Base-by-base conservation (phyloP, 1,140 invertebrate genomes). In the Coelopa frigida region DNA sequence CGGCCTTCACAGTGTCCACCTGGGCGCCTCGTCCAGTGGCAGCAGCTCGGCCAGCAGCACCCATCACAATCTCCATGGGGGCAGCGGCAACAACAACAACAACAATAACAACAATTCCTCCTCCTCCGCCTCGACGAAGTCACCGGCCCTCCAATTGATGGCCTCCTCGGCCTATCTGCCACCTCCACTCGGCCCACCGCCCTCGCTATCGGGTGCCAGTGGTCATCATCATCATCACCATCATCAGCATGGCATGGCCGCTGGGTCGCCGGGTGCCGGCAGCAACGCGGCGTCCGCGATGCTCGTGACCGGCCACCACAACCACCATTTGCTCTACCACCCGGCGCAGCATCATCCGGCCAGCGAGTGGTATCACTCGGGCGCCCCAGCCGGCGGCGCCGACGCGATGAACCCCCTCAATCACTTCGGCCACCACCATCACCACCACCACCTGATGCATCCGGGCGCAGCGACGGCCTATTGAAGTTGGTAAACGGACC, bases 381-480 rank as follows among this genome's bases (percentile, higher is more conserved):
- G 52, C 70, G 76, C 41, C 66, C 78, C 55, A 56, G 81, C 51
- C 8, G 55, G 51, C 73, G 73, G 58, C 75, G 83, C 59, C 80
- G 82, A 82, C 78, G 83, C 64, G 72, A 70, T 82, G 49, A 74
- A 77, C 51, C 64, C 72, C 56, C 54, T 76, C 55, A 71, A 75
- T 53, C 73, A 75, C 48, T 72, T 75, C 44, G 67, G 70, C 2
- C 78, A 78, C 58, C 68, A 70, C 52, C 67, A 70, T 49, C 68
- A 72, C 51, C 68, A 71, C 53, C 68, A 70, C 39, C 68, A 72
- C 54, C 50, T 72, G 18, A 68, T 77, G 55, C 75, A 76, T 59
- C 72, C 72, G 42, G 73, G 73, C 1, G 73, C 74, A 22, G 70
- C 74, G 40, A 74, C 74, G 17, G 74, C 75, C 18, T 76, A 76